Percentiles rank a stretch among this genome's conserved stretches.
Evolutionary conservation across 1,140 invertebrate genomes (phyloP).

Genomic region (Aphelenchoides fujianensis): DNA sequence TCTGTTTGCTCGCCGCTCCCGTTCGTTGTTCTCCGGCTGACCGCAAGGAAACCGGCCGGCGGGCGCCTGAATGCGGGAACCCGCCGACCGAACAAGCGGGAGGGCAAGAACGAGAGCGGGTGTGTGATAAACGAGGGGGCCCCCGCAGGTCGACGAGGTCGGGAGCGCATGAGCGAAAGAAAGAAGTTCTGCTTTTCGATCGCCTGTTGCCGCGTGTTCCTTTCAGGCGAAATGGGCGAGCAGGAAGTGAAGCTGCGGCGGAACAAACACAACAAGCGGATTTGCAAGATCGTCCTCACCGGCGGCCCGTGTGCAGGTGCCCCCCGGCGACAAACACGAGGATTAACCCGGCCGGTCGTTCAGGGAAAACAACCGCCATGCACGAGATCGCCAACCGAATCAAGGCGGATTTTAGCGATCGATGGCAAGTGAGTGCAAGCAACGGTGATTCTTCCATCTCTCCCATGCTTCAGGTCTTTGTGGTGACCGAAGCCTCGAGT

Average conservation of each 20-base stretch:
- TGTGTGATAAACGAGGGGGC: not conserved
- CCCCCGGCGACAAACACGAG: too few species aligned
- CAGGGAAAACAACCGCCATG: slow-evolving; percentile 42
- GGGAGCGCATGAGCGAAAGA: too few species aligned
- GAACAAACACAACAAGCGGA: slow-evolving; percentile 33
- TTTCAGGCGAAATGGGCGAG: slow-evolving; percentile 3
- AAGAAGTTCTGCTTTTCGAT: too few species aligned
- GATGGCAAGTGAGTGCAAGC: slow-evolving; percentile 28
- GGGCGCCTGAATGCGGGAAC: too few species aligned
- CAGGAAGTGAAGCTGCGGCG: not conserved
- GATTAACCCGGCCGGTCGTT: too few species aligned
- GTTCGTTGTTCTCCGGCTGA: too few species aligned
- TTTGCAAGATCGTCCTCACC: slow-evolving; percentile 42
- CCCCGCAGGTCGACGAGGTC: too few species aligned
- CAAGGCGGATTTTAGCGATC: slow-evolving; percentile 22
- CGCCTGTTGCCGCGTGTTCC: too few species aligned
- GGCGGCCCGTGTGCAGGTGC: slow-evolving; percentile 42
- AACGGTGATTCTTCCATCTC: not conserved
- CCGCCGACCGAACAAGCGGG: too few species aligned
- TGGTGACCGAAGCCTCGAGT: slow-evolving; percentile 34
- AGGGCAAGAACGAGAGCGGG: not conserved
- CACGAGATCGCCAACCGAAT: slow-evolving; percentile 31
- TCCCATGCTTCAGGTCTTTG: slow-evolving; percentile 37
- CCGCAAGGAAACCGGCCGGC: too few species aligned
- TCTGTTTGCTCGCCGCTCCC: too few species aligned